Conservation (phyloP, 2,113 vertebrate species). For the Oreochromis aureus region DNA sequence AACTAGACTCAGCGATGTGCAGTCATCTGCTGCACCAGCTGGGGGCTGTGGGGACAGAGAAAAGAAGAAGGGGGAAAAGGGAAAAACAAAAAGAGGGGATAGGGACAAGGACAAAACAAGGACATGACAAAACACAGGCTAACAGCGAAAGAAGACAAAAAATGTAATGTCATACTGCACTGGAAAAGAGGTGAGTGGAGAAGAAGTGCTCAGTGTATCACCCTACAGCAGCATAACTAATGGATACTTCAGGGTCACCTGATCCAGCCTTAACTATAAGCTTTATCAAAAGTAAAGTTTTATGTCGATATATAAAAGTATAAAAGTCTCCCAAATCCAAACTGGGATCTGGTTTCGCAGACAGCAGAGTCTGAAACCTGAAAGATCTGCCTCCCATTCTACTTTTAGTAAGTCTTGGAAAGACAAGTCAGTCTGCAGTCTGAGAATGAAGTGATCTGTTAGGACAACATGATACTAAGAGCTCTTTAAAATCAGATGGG, state of each 20-base stretch:
- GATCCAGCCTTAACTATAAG: neutral
- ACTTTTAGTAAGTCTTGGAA: neutral
- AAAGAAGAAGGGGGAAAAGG: neutral
- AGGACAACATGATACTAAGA: neutral
- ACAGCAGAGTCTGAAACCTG: neutral
- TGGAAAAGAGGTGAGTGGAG: neutral
- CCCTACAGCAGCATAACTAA: neutral
- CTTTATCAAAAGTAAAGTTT: neutral
- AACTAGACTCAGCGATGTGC: neutral
- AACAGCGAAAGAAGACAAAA: neutral
- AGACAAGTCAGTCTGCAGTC: neutral
- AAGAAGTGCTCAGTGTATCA: neutral
- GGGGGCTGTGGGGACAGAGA: neutral
- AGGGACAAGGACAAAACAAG: neutral
- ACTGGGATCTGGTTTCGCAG: neutral
- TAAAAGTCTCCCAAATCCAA: neutral
- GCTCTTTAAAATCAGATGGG: neutral
- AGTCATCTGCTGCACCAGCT: neutral
- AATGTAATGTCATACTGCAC: neutral
- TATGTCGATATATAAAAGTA: neutral
- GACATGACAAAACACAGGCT: neutral
- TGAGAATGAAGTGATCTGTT: neutral
- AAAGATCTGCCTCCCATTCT: neutral
- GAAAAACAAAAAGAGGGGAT: neutral
- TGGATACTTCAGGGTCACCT: neutral